Evolutionary conservation across 1,140 invertebrate species (phyloP).

Genomic region (Drosophila kepulauana): DNA sequence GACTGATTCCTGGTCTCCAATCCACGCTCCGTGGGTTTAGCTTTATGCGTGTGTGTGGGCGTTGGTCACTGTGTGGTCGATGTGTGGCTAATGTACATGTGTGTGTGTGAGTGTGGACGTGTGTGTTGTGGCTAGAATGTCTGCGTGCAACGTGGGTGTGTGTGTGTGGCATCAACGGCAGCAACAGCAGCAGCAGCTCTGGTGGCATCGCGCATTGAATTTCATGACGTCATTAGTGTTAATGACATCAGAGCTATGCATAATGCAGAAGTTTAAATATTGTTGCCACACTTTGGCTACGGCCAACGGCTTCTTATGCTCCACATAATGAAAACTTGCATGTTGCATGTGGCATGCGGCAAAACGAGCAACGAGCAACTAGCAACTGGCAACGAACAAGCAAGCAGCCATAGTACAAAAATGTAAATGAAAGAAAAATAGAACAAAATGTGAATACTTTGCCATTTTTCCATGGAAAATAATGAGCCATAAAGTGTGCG

Average conservation of each 20-base stretch:
- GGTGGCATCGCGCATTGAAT: constrained; percentile 59
- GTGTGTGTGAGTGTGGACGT: constrained; percentile 2
- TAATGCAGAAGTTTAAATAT: constrained; percentile 70
- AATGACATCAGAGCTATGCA: constrained; percentile 68
- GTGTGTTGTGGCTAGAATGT: neutral
- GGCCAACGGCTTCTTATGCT: constrained; percentile 45
- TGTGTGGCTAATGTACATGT: constrained; percentile 23
- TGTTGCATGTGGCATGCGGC: constrained; percentile 30
- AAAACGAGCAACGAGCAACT: constrained; percentile 39
- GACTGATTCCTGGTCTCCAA: neutral
- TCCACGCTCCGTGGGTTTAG: neutral
- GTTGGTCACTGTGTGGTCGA: constrained; percentile 17
- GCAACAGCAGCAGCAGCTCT: constrained; percentile 2
- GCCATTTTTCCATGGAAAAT: constrained; percentile 59
- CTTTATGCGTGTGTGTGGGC: neutral
- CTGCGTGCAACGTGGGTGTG: constrained; percentile 1
- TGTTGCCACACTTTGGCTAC: constrained; percentile 50
- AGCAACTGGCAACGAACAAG: constrained; percentile 34
- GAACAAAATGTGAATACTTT: constrained; percentile 42
- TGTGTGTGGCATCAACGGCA: neutral
- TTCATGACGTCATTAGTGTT: constrained; percentile 78
- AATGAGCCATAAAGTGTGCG: constrained; percentile 72
- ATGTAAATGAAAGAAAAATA: constrained; percentile 28
- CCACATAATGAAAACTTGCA: constrained; percentile 67
- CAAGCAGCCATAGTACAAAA: constrained; percentile 9